Percentiles rank a stretch among this genome's conserved stretches.
These are phyloP conservation scores for Ethmia dodecea DNA, from an alignment of 2,888 invertebrate genomes.

Conservation along the genomic window DNA sequence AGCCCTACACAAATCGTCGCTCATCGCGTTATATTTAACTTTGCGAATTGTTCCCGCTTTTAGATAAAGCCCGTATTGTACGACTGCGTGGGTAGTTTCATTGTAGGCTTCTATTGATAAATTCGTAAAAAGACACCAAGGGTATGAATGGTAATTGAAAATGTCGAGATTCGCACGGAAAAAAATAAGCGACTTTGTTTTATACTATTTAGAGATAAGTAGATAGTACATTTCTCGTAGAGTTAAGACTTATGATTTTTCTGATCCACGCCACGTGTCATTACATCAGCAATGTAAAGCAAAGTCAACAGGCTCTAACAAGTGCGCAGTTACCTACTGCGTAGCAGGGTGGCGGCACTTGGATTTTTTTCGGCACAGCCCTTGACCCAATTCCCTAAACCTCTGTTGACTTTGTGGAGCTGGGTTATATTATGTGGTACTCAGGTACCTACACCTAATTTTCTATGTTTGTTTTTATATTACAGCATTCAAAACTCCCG, in stretches of 20 bases:
- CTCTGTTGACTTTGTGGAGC: conserved; percentile 26
- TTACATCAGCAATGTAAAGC: conserved; percentile 24
- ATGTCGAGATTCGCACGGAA: no score
- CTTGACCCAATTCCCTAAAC: conserved; percentile 48
- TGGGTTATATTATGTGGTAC: no score
- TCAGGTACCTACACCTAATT: no score
- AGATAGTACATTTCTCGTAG: no score
- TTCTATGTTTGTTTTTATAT: no score
- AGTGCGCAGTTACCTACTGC: conserved; percentile 37
- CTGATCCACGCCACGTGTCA: conserved; percentile 22
- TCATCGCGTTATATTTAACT: conserved; percentile 2
- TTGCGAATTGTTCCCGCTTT: neutral
- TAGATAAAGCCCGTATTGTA: neutral
- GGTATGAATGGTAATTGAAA: no score
- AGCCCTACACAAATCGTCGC: conserved; percentile 5
- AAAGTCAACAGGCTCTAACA: conserved; percentile 30
- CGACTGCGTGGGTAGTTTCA: neutral
- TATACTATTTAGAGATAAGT: no score
- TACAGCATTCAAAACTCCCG: no score
- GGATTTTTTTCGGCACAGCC: conserved; percentile 31
- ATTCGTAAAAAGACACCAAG: neutral
- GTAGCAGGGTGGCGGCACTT: conserved; percentile 31
- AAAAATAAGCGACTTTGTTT: no score
- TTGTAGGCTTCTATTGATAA: neutral
- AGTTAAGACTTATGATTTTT: no score